Base-by-base conservation (phyloP, 2,797 vertebrate species). In the Neosalanx taihuensis region DNA sequence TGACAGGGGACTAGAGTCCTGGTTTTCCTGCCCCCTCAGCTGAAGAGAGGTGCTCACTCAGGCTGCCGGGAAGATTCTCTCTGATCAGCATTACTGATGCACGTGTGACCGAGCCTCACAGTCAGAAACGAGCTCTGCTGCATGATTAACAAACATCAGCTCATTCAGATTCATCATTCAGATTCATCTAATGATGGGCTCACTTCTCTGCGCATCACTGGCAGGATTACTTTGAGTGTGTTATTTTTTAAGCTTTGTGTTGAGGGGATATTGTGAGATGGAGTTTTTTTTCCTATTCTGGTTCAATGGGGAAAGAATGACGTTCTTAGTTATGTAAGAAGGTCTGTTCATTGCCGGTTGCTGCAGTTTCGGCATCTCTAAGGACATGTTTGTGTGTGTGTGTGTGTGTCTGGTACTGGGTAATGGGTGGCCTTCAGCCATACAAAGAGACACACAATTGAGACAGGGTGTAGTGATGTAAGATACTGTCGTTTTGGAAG, bases 371-470 rank as follows among this genome's bases (percentile, higher is more conserved):
- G 4, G 20, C 20, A 1, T 66, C n/a, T 67, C 20, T 29, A 15
- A 51, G 65, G 41, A 46, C 5, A 26, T 53, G 46, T 49, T 10
- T 46, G 41, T 71, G 53, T 20, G 41, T n/a, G 33, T 30, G 69
- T 23, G 20, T 71, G 59, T 51, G 69, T 51, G 58, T 63, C 9
- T 71, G 53, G 41, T 15, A 53, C 41, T 20, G 20, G 53, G 12
- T 29, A n/a, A 29, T 67, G 64, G n/a, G 26, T 60, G 71, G 63
- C 70, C 71, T 72, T 66, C 9, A 41, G 71, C 71, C 2, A 61
- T 49, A 60, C 35, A 67, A 51, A 26, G 13, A 70, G 29, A 23
- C 62, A 64, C 29, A 64, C 5, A 30, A n/a, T 62, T 57, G 49
- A 37, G 3, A 10, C 51, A 20, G 6, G 1, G 15, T 58, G 12